phyloP scores from a whole-genome alignment of 2,888 invertebrate genomes.

The Eurytoma californica region DNA sequence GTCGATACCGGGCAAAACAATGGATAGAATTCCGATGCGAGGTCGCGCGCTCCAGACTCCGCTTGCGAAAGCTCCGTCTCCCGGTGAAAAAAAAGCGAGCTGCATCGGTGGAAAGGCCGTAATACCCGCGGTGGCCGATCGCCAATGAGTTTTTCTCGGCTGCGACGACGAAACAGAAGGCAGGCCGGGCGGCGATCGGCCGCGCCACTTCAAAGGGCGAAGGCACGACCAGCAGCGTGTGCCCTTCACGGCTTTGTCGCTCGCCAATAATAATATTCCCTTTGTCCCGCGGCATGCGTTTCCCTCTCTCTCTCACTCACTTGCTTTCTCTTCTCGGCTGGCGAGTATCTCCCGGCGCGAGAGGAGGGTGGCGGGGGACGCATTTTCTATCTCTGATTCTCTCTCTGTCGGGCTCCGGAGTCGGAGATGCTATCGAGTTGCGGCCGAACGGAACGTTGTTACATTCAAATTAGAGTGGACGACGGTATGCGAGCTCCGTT shows the following conservation, averaged over 20 bases:
- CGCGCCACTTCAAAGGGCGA: conserved; percentile 51
- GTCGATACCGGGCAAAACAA: conserved; percentile 36
- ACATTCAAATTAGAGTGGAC: conserved; percentile 75
- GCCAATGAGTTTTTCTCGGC: conserved; percentile 44
- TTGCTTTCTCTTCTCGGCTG: conserved; percentile 6
- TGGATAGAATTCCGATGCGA: conserved; percentile 34
- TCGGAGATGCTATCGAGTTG: conserved; percentile 73
- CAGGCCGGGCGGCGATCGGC: neutral
- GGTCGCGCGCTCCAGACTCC: neutral
- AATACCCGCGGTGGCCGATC: conserved; percentile 24
- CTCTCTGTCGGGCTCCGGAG: conserved; percentile 32
- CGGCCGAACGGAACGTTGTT: conserved; percentile 74
- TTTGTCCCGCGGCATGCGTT: conserved; percentile 47
- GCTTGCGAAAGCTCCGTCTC: neutral
- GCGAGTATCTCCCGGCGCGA: conserved; percentile 7
- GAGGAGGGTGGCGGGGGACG: conserved; percentile 51
- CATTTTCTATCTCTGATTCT: conserved; percentile 42
- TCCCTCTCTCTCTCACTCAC: conserved; percentile 14
- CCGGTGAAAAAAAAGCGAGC: neutral
- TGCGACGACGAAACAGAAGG: conserved; percentile 4
- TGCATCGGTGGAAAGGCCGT: neutral
- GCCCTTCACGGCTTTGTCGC: conserved; percentile 50
- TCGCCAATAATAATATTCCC: conserved; percentile 57
- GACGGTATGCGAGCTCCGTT: conserved; percentile 69
- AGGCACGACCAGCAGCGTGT: conserved; percentile 9